phyloP scores from a whole-genome alignment of 2,888 invertebrate genomes.

The Heliothis peltigera region DNA sequence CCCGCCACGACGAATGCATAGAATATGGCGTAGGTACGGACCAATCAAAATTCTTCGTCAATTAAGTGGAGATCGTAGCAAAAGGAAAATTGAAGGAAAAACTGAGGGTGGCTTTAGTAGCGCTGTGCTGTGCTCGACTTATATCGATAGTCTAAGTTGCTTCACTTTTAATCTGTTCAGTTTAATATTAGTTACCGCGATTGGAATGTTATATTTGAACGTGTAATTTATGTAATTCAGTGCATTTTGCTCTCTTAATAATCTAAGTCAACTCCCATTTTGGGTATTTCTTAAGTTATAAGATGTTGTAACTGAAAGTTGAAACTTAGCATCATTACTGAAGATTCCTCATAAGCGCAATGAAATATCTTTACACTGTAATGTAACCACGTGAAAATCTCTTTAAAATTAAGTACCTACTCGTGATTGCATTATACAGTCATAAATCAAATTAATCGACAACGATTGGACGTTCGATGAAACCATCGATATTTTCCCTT shows the following conservation, averaged over 20 bases:
- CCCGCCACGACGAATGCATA: slow-evolving; percentile 84
- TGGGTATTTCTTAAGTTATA: too few relatives aligned
- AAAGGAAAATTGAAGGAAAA: slow-evolving; percentile 89
- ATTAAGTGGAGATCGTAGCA: slow-evolving; percentile 88
- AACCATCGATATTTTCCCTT: slow-evolving; percentile 52
- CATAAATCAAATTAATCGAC: neutral
- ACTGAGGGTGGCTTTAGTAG: slow-evolving; percentile 84
- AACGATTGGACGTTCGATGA: neutral
- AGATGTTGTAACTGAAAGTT: too few relatives aligned
- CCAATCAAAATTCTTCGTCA: slow-evolving; percentile 90
- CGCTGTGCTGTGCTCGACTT: slow-evolving; percentile 50
- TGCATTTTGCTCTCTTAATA: too few relatives aligned
- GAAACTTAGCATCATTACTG: too few relatives aligned
- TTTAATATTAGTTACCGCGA: neutral
- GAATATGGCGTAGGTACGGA: slow-evolving; percentile 84
- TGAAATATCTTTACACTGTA: too few relatives aligned
- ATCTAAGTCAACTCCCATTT: too few relatives aligned
- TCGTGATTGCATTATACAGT: too few relatives aligned
- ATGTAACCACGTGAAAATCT: too few relatives aligned
- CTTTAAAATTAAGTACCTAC: too few relatives aligned
- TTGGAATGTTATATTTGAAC: neutral
- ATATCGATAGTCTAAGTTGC: neutral
- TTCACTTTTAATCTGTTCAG: neutral
- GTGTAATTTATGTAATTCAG: too few relatives aligned
- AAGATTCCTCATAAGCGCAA: too few relatives aligned